Base-by-base conservation (phyloP, 2,888 invertebrate species). In the Brenthis ino region DNA sequence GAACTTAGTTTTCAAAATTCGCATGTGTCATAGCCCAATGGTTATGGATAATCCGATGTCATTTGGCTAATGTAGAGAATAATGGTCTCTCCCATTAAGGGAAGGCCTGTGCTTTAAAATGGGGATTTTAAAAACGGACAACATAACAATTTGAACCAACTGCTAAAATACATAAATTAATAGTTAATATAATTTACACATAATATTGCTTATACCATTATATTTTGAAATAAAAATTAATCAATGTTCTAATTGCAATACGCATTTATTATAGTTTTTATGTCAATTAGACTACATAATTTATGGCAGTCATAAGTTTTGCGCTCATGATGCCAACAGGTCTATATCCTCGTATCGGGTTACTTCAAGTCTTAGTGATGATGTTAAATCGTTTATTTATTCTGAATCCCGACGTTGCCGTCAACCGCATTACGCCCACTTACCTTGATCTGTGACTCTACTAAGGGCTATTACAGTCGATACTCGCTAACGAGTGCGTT, bases 311-410 rank as follows among this genome's bases (percentile, higher is more conserved):
- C 81, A 84, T 87, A 82, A 84, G 85, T 86, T 89, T 87, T 80
- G 80, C 80, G 71, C 73, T 78, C 80, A 81, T 83, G 83, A 84
- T 77, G 79, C 79, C 80, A 83, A 81, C 83, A 76, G 76, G 82
- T 82, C 80, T 80, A 82, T 60, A 60, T 82, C 83, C 81, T 79
- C 81, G 83, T 83, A 80, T 89, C 84, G 72, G 77, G 85, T 89
- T 89, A 85, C 88, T 78, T 57, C 69, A 74, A 77, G 77, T 75
- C 77, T 72, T 79, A 80, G 82, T 81, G 82, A 84, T 77, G 80
- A 82, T 80, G 76, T 82, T 83, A 86, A 85, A 87, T 88, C 84
- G 86, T 86, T 84, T 86, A 89, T 89, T 89, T 88, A 89, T 89
- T 83, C 86, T 75, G 80, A 83, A 79, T 76, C 76, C 74, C 78